These are phyloP conservation scores for Gonatopus flavifemur DNA, from an alignment of 1,140 invertebrate genomes.

Conservation along the genomic window DNA sequence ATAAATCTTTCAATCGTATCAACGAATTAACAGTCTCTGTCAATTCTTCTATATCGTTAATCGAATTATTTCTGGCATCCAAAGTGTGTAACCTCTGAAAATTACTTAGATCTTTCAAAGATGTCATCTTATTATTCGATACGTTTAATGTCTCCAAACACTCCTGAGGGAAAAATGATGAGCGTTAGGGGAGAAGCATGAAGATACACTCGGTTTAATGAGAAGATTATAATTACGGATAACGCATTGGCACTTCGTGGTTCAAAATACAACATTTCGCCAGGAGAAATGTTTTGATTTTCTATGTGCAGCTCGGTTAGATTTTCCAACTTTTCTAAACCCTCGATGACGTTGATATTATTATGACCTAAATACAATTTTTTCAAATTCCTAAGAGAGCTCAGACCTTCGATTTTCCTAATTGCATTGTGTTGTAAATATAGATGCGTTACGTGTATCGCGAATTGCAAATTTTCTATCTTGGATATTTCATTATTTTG, in stretches of 20 bases:
- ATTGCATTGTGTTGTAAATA: slow-evolving; percentile 72
- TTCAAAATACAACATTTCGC: slow-evolving; percentile 68
- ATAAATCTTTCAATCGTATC: slow-evolving; percentile 57
- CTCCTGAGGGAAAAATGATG: slow-evolving; percentile 39
- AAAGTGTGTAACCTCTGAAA: slow-evolving; percentile 52
- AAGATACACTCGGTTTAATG: neutral
- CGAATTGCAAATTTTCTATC: slow-evolving; percentile 64
- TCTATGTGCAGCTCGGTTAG: slow-evolving; percentile 70
- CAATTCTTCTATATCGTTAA: slow-evolving; percentile 55
- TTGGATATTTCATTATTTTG: slow-evolving; percentile 65
- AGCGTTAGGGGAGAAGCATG: neutral
- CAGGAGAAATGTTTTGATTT: slow-evolving; percentile 61
- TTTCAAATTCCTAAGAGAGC: slow-evolving; percentile 61
- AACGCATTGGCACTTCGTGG: slow-evolving; percentile 62
- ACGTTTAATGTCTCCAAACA: slow-evolving; percentile 58
- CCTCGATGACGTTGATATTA: slow-evolving; percentile 68
- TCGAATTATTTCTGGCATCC: slow-evolving; percentile 56
- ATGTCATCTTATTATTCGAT: slow-evolving; percentile 55
- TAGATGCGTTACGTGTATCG: slow-evolving; percentile 64
- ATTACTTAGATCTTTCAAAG: slow-evolving; percentile 47
- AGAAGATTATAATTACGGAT: slow-evolving; percentile 55
- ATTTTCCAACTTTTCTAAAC: slow-evolving; percentile 62
- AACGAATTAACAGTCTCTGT: slow-evolving; percentile 59
- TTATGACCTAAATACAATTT: slow-evolving; percentile 71
- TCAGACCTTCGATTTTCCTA: slow-evolving; percentile 65